Evolutionary conservation across 1,140 invertebrate genomes (phyloP).

Genomic region (Zaprionus nigranus): DNA sequence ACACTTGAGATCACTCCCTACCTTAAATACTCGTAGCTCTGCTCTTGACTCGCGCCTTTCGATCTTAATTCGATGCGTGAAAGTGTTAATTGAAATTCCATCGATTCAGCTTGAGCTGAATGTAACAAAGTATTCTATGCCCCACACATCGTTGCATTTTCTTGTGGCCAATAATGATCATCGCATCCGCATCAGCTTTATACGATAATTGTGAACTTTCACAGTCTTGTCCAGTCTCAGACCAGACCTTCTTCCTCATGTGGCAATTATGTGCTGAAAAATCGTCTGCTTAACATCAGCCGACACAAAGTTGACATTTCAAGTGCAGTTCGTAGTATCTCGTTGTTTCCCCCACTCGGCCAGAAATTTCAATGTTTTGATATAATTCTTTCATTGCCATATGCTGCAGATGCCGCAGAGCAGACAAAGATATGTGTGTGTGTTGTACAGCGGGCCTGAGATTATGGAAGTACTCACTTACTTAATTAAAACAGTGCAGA

Average conservation of each 20-base stretch:
- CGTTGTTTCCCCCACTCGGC: slow-evolving; percentile 13
- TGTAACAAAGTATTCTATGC: slow-evolving; percentile 27
- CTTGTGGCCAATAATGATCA: slow-evolving; percentile 25
- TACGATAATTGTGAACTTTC: slow-evolving; percentile 41
- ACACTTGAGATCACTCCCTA: slow-evolving; percentile 2
- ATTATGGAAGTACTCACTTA: slow-evolving; percentile 69
- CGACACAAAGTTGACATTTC: slow-evolving; percentile 80
- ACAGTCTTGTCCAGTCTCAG: slow-evolving; percentile 6
- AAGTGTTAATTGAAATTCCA: slow-evolving; percentile 70
- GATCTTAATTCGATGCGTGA: not conserved
- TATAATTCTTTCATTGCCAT: slow-evolving; percentile 78
- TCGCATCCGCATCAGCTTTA: slow-evolving; percentile 1
- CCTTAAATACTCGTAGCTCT: not conserved
- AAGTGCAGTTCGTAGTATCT: slow-evolving; percentile 68
- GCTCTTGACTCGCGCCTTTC: not conserved
- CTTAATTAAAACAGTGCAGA: slow-evolving; percentile 70
- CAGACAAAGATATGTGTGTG: slow-evolving; percentile 28
- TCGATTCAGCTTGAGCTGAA: slow-evolving; percentile 22
- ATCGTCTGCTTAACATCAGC: slow-evolving; percentile 72
- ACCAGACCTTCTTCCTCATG: not conserved
- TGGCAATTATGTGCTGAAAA: slow-evolving; percentile 61
- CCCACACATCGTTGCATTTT: slow-evolving; percentile 33
- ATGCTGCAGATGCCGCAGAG: slow-evolving; percentile 41
- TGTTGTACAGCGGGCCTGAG: slow-evolving; percentile 15
- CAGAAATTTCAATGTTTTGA: slow-evolving; percentile 70